Base-by-base conservation (phyloP, 2,888 invertebrate species). In the Sturmia bella region DNA sequence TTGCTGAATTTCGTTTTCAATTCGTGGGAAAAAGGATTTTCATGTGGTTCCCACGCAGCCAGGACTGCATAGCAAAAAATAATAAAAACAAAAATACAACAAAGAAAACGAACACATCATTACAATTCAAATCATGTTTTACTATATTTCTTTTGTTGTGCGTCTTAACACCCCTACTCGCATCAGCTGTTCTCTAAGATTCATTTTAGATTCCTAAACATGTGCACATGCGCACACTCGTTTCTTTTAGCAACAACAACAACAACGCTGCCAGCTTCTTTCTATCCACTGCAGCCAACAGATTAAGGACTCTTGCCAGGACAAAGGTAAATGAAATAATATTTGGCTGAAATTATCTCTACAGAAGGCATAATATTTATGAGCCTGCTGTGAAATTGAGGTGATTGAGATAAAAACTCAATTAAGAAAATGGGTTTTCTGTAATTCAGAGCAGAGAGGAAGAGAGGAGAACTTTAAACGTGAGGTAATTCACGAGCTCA, bases 1-100 rank as follows among this genome's bases (percentile, higher is more conserved):
- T 61, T 76, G n/a, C 52, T 70, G 50, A 57, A 64, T 72, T 78
- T 78, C 66, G 72, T 72, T 73, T 73, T 66, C 72, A 79, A 81
- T 78, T 83, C 87, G 87, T 87, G 88, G 87, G 87, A 88, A 87
- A 83, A 86, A 87, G 87, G 87, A 87, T 87, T 87, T 87, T 85
- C 73, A 82, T 70, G 76, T 72, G 83, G 85, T 88, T 88, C 88
- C 87, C 88, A 88, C 87, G 87, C 87, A 87, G 86, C 86, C 85
- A 86, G 85, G 86, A 86, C 80, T 84, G 78, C 66, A 52, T 59
- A 54, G 37, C 32, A 64, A 64, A 64, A 9, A 56, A 66, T 45
- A 37, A 66, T 48, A 63, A 64, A 12, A 77, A 72, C 41, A 17
- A 72, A 50, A 41, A 56, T 54, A 66, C 1, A 57, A 48, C 54